phyloP scores from a whole-genome alignment of 2,797 vertebrate species.

The Bradypodion pumilum region DNA sequence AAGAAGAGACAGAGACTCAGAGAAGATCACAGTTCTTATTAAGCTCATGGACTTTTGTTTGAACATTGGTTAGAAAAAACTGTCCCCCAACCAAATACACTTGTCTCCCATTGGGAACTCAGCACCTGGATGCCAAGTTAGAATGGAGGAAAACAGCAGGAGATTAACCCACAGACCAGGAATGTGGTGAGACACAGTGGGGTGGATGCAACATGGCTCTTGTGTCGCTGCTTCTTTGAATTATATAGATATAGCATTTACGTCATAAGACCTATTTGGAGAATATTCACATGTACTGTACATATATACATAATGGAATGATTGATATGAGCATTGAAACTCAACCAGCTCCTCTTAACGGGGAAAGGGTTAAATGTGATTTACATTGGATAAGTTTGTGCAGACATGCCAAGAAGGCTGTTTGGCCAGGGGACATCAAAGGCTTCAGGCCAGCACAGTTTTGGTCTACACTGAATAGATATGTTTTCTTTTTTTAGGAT shows the following conservation, averaged over 20 bases:
- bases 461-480: background rate
- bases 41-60: slow-evolving; percentile 5
- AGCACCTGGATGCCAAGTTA: background rate
- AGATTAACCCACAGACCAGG: background rate
- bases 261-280: background rate
- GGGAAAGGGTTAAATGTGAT: background rate
- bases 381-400: background rate
- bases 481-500: too few relatives aligned
- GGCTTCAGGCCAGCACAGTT: background rate
- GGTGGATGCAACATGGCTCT: background rate
- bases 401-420: background rate
- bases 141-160: background rate
- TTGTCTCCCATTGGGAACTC: background rate
- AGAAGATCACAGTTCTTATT: slow-evolving; percentile 20
- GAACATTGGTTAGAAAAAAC: slow-evolving; percentile 6
- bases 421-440: background rate
- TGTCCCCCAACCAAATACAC: background rate
- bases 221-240: background rate
- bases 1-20: slow-evolving; percentile 13
- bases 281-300: slow-evolving; percentile 13
- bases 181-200: too few relatives aligned
- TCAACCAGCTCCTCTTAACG: background rate
- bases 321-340: background rate
- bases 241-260: background rate
- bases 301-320: slow-evolving; percentile 7